Percentiles rank a stretch among this genome's conserved stretches.
These are phyloP conservation scores for Rhynchophorus ferrugineus DNA, from an alignment of 1,140 invertebrate genomes.

Conservation along the genomic window DNA sequence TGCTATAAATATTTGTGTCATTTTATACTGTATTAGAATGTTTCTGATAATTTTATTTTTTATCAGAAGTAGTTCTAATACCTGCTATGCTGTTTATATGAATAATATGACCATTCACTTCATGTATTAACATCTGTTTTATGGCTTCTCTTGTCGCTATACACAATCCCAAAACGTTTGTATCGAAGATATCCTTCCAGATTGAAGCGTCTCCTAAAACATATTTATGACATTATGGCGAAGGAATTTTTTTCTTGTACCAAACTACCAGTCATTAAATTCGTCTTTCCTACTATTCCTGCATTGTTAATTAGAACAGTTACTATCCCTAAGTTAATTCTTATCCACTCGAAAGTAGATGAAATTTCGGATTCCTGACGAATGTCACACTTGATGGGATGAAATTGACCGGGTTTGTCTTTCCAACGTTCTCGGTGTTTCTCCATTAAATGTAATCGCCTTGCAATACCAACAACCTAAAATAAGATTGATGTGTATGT, in stretches of 20 bases:
- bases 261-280: not conserved
- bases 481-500: too few relatives aligned
- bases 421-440: not conserved
- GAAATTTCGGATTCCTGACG: not conserved
- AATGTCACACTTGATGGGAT: not conserved
- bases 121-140: constrained; percentile 49
- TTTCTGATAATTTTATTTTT: too few relatives aligned
- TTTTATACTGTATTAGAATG: too few relatives aligned
- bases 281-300: not conserved
- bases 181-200: constrained; percentile 4
- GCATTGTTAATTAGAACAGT: not conserved
- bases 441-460: not conserved
- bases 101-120: constrained; percentile 58
- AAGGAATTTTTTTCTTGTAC: not conserved
- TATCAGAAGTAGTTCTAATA: too few relatives aligned
- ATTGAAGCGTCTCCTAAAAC: not conserved
- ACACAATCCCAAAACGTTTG: constrained; percentile 47
- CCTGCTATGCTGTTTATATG: constrained; percentile 49
- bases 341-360: not conserved
- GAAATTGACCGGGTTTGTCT: not conserved
- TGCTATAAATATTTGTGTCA: too few relatives aligned
- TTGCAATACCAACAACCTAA: not conserved
- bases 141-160: constrained; percentile 57
- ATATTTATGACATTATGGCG: not conserved
- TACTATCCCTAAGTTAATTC: not conserved